Evolutionary conservation across 92 coral and sea anemone genomes (phyloP).

Genomic region (Metridium senile): DNA sequence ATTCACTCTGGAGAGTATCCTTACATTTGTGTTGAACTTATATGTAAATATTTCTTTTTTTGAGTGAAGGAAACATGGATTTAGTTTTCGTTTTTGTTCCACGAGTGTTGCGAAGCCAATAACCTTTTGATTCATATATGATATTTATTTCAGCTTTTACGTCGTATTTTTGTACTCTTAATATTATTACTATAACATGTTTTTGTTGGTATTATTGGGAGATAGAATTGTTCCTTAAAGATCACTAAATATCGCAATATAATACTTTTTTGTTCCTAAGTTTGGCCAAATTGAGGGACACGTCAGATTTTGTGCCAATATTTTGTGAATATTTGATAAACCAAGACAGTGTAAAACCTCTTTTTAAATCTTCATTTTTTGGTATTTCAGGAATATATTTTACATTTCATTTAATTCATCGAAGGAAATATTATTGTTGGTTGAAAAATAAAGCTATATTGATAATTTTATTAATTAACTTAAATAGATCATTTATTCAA

Average conservation of each 20-base stretch:
- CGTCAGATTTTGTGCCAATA: not conserved
- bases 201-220: too few species aligned
- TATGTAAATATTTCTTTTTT: not conserved
- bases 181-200: not conserved
- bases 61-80: not conserved
- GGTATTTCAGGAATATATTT: not conserved
- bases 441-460: too few species aligned
- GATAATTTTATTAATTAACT: too few species aligned
- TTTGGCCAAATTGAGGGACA: not conserved
- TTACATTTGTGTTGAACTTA: conserved; percentile 8
- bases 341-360: too few species aligned
- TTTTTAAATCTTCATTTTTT: not conserved
- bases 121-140: not conserved
- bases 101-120: not conserved
- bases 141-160: not conserved
- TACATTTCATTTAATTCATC: not conserved
- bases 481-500: too few species aligned
- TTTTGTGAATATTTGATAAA: too few species aligned
- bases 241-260: too few species aligned
- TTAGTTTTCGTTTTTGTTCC: not conserved
- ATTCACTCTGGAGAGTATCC: conserved; percentile 86
- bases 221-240: too few species aligned
- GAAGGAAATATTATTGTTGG: not conserved
- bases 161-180: not conserved
- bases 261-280: too few species aligned